Evolutionary conservation across 2,113 vertebrate species (phyloP).

Genomic region (Elgaria multicarinata): DNA sequence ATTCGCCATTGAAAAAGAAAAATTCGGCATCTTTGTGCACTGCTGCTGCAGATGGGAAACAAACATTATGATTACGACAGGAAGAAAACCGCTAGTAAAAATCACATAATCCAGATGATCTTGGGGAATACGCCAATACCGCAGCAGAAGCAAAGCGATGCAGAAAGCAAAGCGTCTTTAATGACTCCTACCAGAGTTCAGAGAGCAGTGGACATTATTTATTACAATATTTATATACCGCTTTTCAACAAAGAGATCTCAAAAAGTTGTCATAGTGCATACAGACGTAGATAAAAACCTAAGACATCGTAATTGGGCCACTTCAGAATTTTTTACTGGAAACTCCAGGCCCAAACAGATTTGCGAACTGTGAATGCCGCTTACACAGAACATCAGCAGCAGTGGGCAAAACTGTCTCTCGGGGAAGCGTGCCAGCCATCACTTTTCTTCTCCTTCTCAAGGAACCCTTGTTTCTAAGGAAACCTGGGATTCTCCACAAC

Average conservation of each 20-base stretch:
- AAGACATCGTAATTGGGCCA: not conserved
- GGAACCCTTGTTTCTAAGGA: not conserved
- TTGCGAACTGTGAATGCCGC: not conserved
- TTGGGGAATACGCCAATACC: not conserved
- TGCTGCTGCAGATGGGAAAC: not conserved
- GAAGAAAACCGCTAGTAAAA: not conserved
- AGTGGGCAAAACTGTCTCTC: not conserved
- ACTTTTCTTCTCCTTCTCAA: too few species aligned
- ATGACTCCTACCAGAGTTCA: too few species aligned
- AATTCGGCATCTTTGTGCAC: constrained; percentile 86
- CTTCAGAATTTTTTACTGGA: not conserved
- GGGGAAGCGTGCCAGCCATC: not conserved
- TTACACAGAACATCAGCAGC: too few species aligned
- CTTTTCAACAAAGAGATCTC: not conserved
- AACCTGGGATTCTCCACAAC: not conserved
- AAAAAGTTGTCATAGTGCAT: not conserved
- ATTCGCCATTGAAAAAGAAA: constrained; percentile 85
- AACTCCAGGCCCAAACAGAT: not conserved
- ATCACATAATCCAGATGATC: not conserved
- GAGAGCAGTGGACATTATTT: not conserved
- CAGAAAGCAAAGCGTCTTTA: not conserved
- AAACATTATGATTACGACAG: not conserved
- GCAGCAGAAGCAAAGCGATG: not conserved
- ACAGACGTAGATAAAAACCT: not conserved
- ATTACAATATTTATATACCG: not conserved